phyloP scores from a whole-genome alignment of 2,888 invertebrate genomes.

The Xestia sexstrigata region DNA sequence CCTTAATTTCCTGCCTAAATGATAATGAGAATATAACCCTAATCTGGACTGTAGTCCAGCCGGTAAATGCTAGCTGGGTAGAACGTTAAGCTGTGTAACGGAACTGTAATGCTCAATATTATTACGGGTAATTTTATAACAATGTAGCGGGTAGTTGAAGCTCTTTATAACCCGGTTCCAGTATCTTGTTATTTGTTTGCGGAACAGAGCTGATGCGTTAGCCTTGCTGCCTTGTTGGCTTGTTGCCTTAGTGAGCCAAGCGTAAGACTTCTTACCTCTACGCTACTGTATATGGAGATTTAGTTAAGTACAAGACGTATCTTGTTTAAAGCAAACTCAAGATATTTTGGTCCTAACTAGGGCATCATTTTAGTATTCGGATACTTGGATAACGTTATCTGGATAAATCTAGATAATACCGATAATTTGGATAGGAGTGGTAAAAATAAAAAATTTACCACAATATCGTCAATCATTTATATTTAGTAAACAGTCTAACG shows the following conservation, averaged over 20 bases:
- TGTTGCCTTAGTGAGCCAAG: constrained; percentile 30
- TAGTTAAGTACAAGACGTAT: constrained; percentile 44
- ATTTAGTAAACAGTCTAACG: too few species aligned
- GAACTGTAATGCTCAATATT: constrained; percentile 34
- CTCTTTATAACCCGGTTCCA: constrained; percentile 13
- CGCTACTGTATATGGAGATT: constrained; percentile 38
- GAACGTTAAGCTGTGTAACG: constrained; percentile 29
- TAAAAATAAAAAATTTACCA: too few species aligned
- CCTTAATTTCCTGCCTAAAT: constrained; percentile 50
- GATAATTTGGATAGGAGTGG: too few species aligned
- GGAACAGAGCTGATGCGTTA: constrained; percentile 43
- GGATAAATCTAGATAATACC: too few species aligned
- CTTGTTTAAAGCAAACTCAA: constrained; percentile 38
- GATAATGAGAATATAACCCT: constrained; percentile 44
- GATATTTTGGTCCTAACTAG: constrained; percentile 16
- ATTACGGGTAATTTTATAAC: constrained; percentile 34
- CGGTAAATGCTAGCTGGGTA: constrained; percentile 22
- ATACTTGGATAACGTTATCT: too few species aligned
- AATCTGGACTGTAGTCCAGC: constrained; percentile 38
- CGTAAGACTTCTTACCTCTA: constrained; percentile 24
- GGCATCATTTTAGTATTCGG: too few species aligned
- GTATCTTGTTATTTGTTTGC: constrained; percentile 40
- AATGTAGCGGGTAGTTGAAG: constrained; percentile 27
- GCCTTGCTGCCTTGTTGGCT: constrained; percentile 25
- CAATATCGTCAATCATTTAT: too few species aligned